These are phyloP conservation scores for Cyphomyrus plagiostoma DNA, from an alignment of 2,113 vertebrate species.

Conservation along the genomic window DNA sequence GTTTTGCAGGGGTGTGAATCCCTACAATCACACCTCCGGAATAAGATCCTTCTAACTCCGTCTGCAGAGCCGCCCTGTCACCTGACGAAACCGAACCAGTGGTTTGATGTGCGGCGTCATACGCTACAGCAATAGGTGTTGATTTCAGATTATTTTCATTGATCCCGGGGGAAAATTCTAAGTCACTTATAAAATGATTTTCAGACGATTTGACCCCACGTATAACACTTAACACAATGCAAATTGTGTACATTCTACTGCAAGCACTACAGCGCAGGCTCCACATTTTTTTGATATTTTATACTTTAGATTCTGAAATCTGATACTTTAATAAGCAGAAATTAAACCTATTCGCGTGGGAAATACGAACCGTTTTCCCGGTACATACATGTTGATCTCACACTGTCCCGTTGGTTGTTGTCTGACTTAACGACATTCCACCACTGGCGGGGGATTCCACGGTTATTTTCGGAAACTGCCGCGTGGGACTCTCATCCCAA, in stretches of 20 bases:
- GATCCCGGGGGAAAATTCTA: neutral
- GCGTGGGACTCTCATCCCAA: neutral
- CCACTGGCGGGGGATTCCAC: neutral
- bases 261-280: neutral
- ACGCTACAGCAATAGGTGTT: neutral
- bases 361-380: neutral
- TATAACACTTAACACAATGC: neutral
- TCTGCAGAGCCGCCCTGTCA: neutral
- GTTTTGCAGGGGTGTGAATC: constrained; percentile 23
- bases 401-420: neutral
- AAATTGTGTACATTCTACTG: neutral
- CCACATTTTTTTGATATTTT: neutral
- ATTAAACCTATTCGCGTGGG: neutral
- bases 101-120: neutral
- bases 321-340: neutral
- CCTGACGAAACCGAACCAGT: neutral
- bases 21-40: constrained; percentile 3
- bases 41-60: neutral
- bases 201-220: neutral
- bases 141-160: neutral
- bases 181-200: neutral
- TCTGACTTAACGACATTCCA: neutral
- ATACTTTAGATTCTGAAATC: neutral
- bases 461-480: neutral
- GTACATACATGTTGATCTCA: neutral